phyloP scores from a whole-genome alignment of 2,797 vertebrate genomes.

The Eremophila alpestris region DNA sequence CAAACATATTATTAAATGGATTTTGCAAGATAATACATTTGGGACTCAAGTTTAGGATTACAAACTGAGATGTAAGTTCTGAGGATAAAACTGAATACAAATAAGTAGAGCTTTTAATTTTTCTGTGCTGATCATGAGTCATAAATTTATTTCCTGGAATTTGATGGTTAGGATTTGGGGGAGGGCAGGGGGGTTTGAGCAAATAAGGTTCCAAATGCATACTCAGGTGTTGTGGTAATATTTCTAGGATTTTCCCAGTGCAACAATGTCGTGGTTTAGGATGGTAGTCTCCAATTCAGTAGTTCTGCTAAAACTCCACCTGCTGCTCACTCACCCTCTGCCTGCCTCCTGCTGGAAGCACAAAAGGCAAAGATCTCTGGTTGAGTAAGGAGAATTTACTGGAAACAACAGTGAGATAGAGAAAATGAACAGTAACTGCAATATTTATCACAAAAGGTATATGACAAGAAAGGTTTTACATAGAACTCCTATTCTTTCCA shows the following conservation, averaged over 20 bases:
- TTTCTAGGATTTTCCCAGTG: background rate
- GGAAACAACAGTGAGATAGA: background rate
- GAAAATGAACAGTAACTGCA: background rate
- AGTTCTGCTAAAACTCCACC: background rate
- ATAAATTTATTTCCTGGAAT: background rate
- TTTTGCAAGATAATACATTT: background rate
- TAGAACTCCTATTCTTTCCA: background rate
- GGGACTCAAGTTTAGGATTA: background rate
- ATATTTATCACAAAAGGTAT: background rate
- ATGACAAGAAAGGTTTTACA: background rate
- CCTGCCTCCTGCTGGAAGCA: background rate
- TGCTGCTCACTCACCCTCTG: accelerated
- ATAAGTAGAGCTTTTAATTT: background rate
- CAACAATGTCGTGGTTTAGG: background rate
- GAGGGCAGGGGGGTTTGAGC: background rate
- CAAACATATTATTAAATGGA: background rate
- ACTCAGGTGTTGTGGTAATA: background rate
- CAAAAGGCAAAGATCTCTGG: background rate
- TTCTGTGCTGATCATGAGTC: background rate
- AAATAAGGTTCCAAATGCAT: background rate
- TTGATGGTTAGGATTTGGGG: background rate
- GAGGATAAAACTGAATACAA: background rate
- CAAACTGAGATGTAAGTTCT: background rate
- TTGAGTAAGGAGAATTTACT: background rate
- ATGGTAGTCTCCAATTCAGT: background rate